These are phyloP conservation scores for Diarsia brunnea DNA, from an alignment of 2,888 invertebrate species.

Conservation along the genomic window DNA sequence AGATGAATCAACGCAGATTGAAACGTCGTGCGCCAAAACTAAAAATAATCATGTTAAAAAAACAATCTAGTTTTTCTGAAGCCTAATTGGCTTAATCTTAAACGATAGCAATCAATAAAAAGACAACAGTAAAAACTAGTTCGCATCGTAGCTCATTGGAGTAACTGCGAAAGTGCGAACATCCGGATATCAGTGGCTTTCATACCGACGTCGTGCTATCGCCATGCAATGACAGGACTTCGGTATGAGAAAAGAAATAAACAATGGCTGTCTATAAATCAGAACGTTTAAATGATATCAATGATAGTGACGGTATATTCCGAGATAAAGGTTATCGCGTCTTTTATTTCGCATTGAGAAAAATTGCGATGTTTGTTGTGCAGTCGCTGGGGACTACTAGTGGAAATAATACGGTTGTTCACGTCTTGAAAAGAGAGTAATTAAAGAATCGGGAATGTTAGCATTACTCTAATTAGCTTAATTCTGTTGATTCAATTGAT, in stretches of 20 bases:
- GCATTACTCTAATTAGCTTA: background rate
- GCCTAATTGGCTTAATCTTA: slow-evolving; percentile 34
- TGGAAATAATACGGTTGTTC: background rate
- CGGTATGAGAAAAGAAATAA: slow-evolving; percentile 30
- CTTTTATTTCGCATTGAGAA: slow-evolving; percentile 7
- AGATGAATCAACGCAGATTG: background rate
- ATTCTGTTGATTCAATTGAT: background rate
- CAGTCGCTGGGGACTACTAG: background rate
- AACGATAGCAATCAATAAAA: slow-evolving; percentile 33
- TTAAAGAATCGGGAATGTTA: background rate
- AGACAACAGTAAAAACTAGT: slow-evolving; percentile 38
- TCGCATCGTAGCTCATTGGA: slow-evolving; percentile 21
- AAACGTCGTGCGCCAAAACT: background rate
- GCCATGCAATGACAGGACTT: slow-evolving; percentile 36
- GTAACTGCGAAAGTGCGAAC: slow-evolving; percentile 40
- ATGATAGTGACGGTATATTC: background rate
- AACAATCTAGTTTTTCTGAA: slow-evolving; percentile 5
- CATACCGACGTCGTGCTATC: slow-evolving; percentile 14
- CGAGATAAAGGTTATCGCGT: slow-evolving; percentile 1
- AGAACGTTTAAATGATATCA: slow-evolving; percentile 21
- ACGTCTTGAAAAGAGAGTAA: background rate
- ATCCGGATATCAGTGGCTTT: slow-evolving; percentile 41
- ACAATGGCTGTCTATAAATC: slow-evolving; percentile 37
- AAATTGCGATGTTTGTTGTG: background rate
- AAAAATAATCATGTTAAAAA: slow-evolving; percentile 15